These are phyloP conservation scores for Aphodius granarius DNA, from an alignment of 2,888 invertebrate species.

Conservation along the genomic window DNA sequence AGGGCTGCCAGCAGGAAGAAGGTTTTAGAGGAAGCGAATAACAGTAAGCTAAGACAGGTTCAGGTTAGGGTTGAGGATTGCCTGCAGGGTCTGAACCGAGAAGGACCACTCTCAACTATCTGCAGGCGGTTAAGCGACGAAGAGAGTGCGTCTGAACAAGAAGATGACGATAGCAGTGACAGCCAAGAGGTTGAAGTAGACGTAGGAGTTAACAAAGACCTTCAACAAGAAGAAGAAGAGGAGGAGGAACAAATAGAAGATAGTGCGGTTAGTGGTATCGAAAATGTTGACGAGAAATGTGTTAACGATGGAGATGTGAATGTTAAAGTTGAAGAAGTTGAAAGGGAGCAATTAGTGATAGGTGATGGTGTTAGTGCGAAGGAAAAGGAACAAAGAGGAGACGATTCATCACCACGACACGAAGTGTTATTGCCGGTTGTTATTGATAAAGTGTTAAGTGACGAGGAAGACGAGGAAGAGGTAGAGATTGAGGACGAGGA, in stretches of 20 bases:
- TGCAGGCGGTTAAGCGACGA: slow-evolving; percentile 38
- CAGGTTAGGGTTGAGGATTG: slow-evolving; percentile 52
- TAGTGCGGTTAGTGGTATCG: slow-evolving; percentile 41
- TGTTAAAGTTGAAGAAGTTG: slow-evolving; percentile 37
- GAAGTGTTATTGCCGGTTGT: not conserved
- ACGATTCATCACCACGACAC: not conserved
- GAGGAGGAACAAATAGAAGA: slow-evolving; percentile 35
- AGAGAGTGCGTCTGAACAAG: slow-evolving; percentile 32
- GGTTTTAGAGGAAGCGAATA: slow-evolving; percentile 53
- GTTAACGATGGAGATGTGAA: slow-evolving; percentile 34
- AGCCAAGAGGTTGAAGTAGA: slow-evolving; percentile 26
- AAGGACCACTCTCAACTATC: slow-evolving; percentile 41
- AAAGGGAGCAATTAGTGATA: slow-evolving; percentile 37
- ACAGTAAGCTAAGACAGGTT: slow-evolving; percentile 53
- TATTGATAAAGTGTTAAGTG: slow-evolving; percentile 35
- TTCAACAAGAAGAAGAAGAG: slow-evolving; percentile 42
- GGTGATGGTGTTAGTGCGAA: slow-evolving; percentile 1
- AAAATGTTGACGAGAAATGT: slow-evolving; percentile 18
- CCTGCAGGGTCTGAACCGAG: slow-evolving; percentile 44
- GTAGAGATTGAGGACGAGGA: slow-evolving; percentile 61
- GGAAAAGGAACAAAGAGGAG: not conserved
- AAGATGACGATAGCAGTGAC: not conserved
- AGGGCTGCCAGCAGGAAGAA: slow-evolving; percentile 44
- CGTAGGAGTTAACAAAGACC: slow-evolving; percentile 40
- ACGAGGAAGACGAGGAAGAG: slow-evolving; percentile 40